A percentile compares a stretch with the other conserved stretches of the same genome.
These are phyloP conservation scores for Egretta garzetta DNA, from an alignment of 2,113 vertebrate species.

Conservation along the genomic window DNA sequence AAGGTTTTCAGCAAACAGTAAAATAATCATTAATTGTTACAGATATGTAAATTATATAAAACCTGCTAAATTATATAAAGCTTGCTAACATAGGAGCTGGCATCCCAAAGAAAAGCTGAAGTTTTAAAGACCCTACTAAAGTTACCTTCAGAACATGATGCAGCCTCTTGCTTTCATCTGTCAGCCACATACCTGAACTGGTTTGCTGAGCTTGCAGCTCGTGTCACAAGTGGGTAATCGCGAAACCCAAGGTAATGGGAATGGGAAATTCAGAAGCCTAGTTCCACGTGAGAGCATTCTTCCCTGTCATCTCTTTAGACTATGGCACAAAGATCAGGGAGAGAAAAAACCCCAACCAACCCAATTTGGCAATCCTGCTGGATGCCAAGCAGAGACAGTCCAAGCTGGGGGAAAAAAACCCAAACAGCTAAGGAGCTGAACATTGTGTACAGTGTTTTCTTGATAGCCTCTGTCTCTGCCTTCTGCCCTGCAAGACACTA, in stretches of 20 bases:
- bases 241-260: not conserved
- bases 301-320: not conserved
- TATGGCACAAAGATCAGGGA: not conserved
- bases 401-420: not conserved
- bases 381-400: not conserved
- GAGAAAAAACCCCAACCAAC: not conserved
- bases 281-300: not conserved
- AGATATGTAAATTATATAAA: not conserved
- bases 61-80: not conserved
- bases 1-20: not conserved
- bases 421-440: not conserved
- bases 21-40: not conserved
- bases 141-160: not conserved
- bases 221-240: not conserved
- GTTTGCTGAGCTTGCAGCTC: not conserved
- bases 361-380: not conserved
- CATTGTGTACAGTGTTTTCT: rapidly evolving
- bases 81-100: not conserved
- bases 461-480: not conserved
- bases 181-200: not conserved
- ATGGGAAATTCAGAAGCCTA: not conserved
- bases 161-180: not conserved
- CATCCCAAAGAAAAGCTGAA: not conserved
- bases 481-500: not conserved
- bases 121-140: not conserved